Base-by-base conservation (phyloP, 1,140 invertebrate genomes). In the Ganaspis sp. region DNA sequence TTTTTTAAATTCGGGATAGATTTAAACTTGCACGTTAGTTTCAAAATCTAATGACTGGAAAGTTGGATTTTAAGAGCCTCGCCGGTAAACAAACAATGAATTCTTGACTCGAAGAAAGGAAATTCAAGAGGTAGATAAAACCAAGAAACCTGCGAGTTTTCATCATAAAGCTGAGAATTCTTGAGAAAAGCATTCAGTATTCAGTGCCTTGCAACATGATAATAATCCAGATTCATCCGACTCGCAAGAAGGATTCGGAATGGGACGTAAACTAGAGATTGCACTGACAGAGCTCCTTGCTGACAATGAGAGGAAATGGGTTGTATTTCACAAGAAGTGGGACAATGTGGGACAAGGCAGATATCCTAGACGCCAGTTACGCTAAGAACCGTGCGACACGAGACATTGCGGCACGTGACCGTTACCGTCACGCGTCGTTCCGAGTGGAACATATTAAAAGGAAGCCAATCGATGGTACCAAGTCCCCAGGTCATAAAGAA, bases 161-260 rank as follows among this genome's bases (percentile, higher is more conserved):
- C 45, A 6, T 49, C 45, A 49, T 49, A 49, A 49, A 49, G 45
- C 45, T 49, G 45, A 5, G n/a, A 49, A 49, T 49, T 49, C 45
- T 17, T 17, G 42, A 45, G 12, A 45, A 15, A n/a, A 45, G 42
- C 21, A 23, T 15, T 58, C 19, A 21, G 54, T 26, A 29, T 29
- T 23, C 54, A 64, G 54, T 11, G 29, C 54, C 23, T 64, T 26
- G 23, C 21, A 64, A 64, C 54, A 64, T 64, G 21, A 64, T 26
- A 64, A 64, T 64, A 64, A 64, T 64, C 54, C 21, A 64, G 54
- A 64, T 64, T 64, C 54, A 64, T 64, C 54, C 23, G 54, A 64
- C 21, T 19, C 54, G 54, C 21, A 64, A 64, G 54, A 64, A 64
- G 54, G 54, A 64, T 29, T 29, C 21, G 9, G 53, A 23, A 58